A percentile compares a stretch with the other conserved stretches of the same genome.
Evolutionary conservation across 2,888 invertebrate genomes (phyloP).

Genomic region (Pheosia gnoma): DNA sequence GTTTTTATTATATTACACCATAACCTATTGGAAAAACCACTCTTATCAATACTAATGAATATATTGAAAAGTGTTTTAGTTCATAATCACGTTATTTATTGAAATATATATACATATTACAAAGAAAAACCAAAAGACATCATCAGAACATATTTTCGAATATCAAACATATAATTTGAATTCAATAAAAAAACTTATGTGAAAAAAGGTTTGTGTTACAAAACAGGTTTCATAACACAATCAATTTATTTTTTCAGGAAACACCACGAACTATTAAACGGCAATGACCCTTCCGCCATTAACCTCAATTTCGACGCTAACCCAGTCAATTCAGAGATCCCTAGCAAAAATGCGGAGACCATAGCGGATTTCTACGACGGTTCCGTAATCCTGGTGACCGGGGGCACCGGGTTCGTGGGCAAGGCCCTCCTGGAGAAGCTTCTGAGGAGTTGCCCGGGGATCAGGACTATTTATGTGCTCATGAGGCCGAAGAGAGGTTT

Average conservation of each 20-base stretch:
- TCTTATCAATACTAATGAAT: too few relatives aligned
- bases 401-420: slow-evolving; percentile 92
- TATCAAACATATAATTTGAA: too few relatives aligned
- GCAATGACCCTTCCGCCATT: slow-evolving; percentile 61
- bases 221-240: too few relatives aligned
- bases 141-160: too few relatives aligned
- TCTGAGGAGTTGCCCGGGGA: slow-evolving; percentile 91
- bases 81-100: too few relatives aligned
- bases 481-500: slow-evolving; percentile 90
- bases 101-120: too few relatives aligned
- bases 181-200: too few relatives aligned
- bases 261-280: slow-evolving; percentile 63
- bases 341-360: slow-evolving; percentile 52
- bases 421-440: slow-evolving; percentile 97
- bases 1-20: too few relatives aligned
- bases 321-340: slow-evolving; percentile 34
- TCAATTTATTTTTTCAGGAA: slow-evolving; percentile 42
- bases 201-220: too few relatives aligned
- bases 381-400: slow-evolving; percentile 82
- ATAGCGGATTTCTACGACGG: slow-evolving; percentile 82
- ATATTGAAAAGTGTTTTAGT: too few relatives aligned
- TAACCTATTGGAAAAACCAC: too few relatives aligned
- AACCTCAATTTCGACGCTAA: slow-evolving; percentile 54
- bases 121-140: too few relatives aligned
- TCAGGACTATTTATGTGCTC: slow-evolving; percentile 91